These are phyloP conservation scores for Drosophila infuscata DNA, from an alignment of 2,888 invertebrate genomes.

Conservation along the genomic window DNA sequence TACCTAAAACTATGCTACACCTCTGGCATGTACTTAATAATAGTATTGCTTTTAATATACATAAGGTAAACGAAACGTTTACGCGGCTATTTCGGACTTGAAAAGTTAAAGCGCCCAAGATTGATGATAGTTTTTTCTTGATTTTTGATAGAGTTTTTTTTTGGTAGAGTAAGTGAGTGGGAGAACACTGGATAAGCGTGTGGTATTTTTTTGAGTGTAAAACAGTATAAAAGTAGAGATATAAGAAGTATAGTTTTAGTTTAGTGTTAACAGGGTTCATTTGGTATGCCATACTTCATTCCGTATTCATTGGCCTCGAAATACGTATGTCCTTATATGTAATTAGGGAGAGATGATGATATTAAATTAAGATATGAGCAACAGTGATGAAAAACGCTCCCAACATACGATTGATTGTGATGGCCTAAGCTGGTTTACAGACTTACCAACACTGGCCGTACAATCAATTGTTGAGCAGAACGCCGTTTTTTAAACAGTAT, in stretches of 20 bases:
- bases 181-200: slow-evolving; percentile 83
- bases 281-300: slow-evolving; percentile 62
- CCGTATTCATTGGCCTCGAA: slow-evolving; percentile 71
- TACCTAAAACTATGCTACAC: slow-evolving; percentile 41
- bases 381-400: slow-evolving; percentile 59
- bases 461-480: slow-evolving; percentile 66
- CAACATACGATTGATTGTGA: slow-evolving; percentile 63
- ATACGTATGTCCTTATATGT: slow-evolving; percentile 9
- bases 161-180: slow-evolving; percentile 75
- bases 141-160: slow-evolving; percentile 21
- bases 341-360: slow-evolving; percentile 16
- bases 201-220: slow-evolving; percentile 38
- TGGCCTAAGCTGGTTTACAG: slow-evolving; percentile 18
- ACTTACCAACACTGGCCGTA: slow-evolving; percentile 29
- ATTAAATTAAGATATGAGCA: slow-evolving; percentile 44
- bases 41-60: slow-evolving; percentile 27
- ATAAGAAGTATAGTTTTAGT: slow-evolving; percentile 34
- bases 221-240: slow-evolving; percentile 53
- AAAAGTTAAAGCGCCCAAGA: slow-evolving; percentile 83
- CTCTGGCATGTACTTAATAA: slow-evolving; percentile 34
- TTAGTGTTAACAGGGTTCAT: slow-evolving; percentile 64
- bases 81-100: slow-evolving; percentile 84
- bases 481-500: slow-evolving; percentile 56
- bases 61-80: slow-evolving; percentile 81
- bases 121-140: slow-evolving; percentile 44